phyloP scores from a whole-genome alignment of 2,113 vertebrate genomes.

The Ctenomys sociabilis region DNA sequence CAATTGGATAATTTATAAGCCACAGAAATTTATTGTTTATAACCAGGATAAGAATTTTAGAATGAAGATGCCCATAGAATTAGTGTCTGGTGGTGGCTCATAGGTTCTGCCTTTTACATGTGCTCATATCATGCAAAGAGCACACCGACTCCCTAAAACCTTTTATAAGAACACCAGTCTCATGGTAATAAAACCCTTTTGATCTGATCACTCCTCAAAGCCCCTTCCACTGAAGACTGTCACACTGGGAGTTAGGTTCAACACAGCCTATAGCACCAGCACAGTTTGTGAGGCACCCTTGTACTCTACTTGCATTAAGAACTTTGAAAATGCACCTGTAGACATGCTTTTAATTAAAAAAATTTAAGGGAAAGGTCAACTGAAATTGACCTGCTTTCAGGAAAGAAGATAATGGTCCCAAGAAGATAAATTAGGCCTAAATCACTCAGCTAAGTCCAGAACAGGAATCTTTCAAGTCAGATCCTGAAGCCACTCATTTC shows the following conservation, averaged over 20 bases:
- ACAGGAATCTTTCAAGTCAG: neutral
- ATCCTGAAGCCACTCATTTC: neutral
- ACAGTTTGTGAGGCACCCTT: neutral
- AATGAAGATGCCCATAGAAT: neutral
- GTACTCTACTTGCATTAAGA: neutral
- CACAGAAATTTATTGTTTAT: neutral
- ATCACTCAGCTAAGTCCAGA: slow-evolving; percentile 16
- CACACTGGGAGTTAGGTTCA: neutral
- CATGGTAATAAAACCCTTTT: neutral
- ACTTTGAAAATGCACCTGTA: neutral
- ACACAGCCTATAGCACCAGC: neutral
- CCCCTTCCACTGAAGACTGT: neutral
- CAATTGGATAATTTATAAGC: neutral
- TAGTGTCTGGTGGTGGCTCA: neutral
- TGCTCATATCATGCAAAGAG: neutral
- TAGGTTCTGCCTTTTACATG: neutral
- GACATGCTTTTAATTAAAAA: neutral
- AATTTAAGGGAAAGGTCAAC: neutral
- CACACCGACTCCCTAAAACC: neutral
- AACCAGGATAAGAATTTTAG: neutral
- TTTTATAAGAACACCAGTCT: neutral
- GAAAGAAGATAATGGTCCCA: neutral
- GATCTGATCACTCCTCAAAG: neutral
- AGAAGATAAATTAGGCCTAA: neutral
- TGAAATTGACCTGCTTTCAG: neutral